A percentile compares a stretch with the other conserved stretches of the same genome.
Conservation (phyloP, 2,888 invertebrate genomes). For the Silvanus unidentatus region DNA sequence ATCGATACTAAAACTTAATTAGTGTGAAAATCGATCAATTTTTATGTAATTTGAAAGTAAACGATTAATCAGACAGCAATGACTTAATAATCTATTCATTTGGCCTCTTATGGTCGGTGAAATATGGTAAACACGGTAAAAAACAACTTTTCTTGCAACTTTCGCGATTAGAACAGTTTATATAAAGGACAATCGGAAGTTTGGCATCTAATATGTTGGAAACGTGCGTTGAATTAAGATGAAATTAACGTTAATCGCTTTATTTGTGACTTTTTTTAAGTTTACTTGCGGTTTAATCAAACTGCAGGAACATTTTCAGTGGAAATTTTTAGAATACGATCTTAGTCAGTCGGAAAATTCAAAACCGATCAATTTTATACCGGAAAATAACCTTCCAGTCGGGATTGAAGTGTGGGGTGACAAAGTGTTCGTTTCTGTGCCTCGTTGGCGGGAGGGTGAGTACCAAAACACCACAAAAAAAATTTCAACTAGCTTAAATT, state of each 20-base stretch:
- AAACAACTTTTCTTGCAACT: background rate
- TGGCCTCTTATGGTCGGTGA: too few species aligned
- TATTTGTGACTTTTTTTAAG: background rate
- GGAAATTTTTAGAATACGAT: constrained; percentile 72
- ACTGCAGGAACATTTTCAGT: constrained; percentile 66
- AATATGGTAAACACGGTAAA: too few species aligned
- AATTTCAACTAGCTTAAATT: too few species aligned
- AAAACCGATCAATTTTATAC: constrained; percentile 59
- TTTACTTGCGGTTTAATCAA: constrained; percentile 36
- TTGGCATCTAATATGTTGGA: background rate
- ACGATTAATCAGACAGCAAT: too few species aligned
- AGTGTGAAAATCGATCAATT: too few species aligned
- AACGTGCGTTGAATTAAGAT: too few species aligned
- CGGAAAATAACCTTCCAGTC: constrained; percentile 74
- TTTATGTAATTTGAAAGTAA: too few species aligned
- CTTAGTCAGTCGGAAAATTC: constrained; percentile 53
- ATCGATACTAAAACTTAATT: too few species aligned
- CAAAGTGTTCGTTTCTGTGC: constrained; percentile 76
- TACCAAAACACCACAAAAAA: too few species aligned
- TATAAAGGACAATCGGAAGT: background rate
- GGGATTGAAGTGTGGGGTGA: constrained; percentile 76
- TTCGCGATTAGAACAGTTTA: background rate
- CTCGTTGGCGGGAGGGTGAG: constrained; percentile 65
- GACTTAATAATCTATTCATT: too few species aligned
- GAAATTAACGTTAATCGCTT: background rate